phyloP scores from a whole-genome alignment of 2,888 invertebrate genomes.

The Rhorus exstirpatorius region DNA sequence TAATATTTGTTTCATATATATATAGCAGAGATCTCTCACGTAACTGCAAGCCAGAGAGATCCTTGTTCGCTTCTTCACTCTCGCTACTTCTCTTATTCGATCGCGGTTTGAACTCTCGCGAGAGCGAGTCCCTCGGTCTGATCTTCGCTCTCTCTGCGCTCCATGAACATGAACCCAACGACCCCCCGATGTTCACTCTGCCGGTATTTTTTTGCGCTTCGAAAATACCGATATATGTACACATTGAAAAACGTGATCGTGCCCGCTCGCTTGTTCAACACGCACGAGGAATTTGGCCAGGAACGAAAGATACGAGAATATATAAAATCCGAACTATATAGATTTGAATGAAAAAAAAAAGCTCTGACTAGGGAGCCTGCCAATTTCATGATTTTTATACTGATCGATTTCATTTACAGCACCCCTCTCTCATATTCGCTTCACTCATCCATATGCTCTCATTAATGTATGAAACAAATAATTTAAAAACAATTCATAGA shows the following conservation, averaged over 20 bases:
- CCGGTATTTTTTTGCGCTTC: constrained; percentile 37
- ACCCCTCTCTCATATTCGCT: too few relatives aligned
- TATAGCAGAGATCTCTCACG: constrained; percentile 61
- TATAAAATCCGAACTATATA: background rate
- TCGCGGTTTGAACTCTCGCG: constrained; percentile 54
- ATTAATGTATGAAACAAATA: too few relatives aligned
- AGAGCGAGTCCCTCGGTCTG: constrained; percentile 59
- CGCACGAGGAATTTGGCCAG: background rate
- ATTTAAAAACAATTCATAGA: too few relatives aligned
- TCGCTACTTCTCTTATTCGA: constrained; percentile 41
- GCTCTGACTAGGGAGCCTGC: too few relatives aligned
- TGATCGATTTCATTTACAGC: too few relatives aligned
- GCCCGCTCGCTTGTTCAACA: background rate
- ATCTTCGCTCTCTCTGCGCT: constrained; percentile 60
- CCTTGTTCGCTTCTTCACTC: constrained; percentile 35
- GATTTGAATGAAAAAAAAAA: background rate
- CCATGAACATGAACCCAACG: constrained; percentile 64
- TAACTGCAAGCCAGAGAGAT: constrained; percentile 50
- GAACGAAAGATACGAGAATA: constrained; percentile 20
- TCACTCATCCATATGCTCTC: too few relatives aligned
- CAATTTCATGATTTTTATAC: too few relatives aligned
- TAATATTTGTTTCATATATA: constrained; percentile 60
- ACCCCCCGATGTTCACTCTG: constrained; percentile 54
- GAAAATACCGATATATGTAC: constrained; percentile 15
- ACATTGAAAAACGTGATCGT: constrained; percentile 22